A percentile compares a stretch with the other conserved stretches of the same genome.
Conservation (phyloP, 2,797 vertebrate species). For the Notoglanidium macrostoma region DNA sequence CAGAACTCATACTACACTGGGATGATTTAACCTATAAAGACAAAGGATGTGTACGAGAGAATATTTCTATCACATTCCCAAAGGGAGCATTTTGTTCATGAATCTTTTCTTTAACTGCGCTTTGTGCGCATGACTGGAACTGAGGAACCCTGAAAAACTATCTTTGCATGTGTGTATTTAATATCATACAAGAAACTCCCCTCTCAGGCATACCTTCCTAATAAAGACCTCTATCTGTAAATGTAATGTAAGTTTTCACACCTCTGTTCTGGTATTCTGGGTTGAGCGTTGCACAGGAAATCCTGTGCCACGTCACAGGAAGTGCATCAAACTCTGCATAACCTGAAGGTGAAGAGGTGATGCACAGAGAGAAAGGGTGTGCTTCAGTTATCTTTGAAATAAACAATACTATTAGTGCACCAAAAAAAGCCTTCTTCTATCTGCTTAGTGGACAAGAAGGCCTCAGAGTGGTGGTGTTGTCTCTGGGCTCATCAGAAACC, state of each 20-base stretch:
- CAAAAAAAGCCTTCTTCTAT: neutral
- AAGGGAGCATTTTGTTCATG: neutral
- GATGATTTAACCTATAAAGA: neutral
- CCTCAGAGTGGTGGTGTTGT: neutral
- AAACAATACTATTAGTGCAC: neutral
- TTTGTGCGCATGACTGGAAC: neutral
- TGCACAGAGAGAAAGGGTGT: neutral
- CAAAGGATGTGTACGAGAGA: neutral
- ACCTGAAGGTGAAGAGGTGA: slow-evolving; percentile 20
- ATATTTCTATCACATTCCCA: neutral
- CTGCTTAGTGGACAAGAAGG: neutral
- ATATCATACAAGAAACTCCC: neutral
- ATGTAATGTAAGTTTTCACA: too few relatives aligned
- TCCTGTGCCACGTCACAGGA: slow-evolving; percentile 22
- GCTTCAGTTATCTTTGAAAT: neutral
- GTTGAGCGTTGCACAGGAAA: slow-evolving; percentile 17
- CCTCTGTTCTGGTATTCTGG: neutral
- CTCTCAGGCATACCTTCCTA: neutral
- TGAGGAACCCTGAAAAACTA: neutral
- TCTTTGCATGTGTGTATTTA: neutral
- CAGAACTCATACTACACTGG: neutral
- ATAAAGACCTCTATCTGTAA: neutral
- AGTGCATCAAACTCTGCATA: neutral
- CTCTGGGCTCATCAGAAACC: neutral
- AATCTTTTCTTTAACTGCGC: neutral